Evolutionary conservation across 2,113 vertebrate genomes (phyloP).

Genomic region (human (Homo sapiens)): GRCh38 chr4:42117501-42118000

Average conservation of each 20-base stretch:
- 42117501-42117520: slow-evolving; percentile 79
- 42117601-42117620: slow-evolving; percentile 94
- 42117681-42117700: slow-evolving; percentile 99
- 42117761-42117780: slow-evolving; percentile 43
- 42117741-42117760: slow-evolving; percentile 63
- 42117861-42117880: slow-evolving; percentile 78
- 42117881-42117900: slow-evolving; percentile 9
- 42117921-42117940: slow-evolving; percentile 22
- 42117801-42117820: background rate
- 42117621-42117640: slow-evolving; percentile 97
- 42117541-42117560: slow-evolving; percentile 89
- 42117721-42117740: slow-evolving; percentile 99
- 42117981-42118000: background rate
- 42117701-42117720: slow-evolving; percentile 97
- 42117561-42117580: slow-evolving; percentile 93
- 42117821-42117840: slow-evolving; percentile 37
- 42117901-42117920: slow-evolving; percentile 28
- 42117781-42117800: slow-evolving; percentile 59
- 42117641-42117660: slow-evolving; percentile 96
- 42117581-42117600: slow-evolving; percentile 91
- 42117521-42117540: slow-evolving; percentile 91
- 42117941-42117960: background rate
- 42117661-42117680: slow-evolving; percentile 99
- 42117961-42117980: background rate
- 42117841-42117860: slow-evolving; percentile 72